Base-by-base conservation (phyloP, 1,140 invertebrate genomes). In the Ceratina australensis region DNA sequence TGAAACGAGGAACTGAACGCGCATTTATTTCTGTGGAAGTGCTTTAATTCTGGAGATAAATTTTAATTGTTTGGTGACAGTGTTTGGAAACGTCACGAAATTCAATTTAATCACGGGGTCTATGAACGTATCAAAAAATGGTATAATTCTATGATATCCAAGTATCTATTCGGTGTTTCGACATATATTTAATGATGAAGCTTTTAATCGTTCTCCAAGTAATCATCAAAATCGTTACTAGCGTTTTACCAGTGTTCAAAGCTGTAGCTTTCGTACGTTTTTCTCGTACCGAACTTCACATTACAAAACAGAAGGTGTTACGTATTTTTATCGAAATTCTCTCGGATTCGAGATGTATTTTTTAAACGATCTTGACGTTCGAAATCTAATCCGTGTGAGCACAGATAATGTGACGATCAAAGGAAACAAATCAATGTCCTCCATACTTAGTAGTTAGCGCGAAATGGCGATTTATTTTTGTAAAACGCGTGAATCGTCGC, bases 401-500 rank as follows among this genome's bases (percentile, higher is more conserved):
- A 24, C 28, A 68, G 52, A 33, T 0, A 13, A 13, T 13, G 22
- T n/a, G 1, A 54, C 52, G 52, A 3, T 16, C 52, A 3, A n/a
- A 54, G 52, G 13, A n/a, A 72, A 42, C 33, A 1, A 28, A 79
- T 71, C 80, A 52, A 57, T n/a, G 80, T 72, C 59, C 65, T 69
- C 59, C 67, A 66, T 18, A 52, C 15, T 65, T 60, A 61, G 50
- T 56, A 52, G 67, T 76, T 78, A 67, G 28, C 57, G 33, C 2
- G 10, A 71, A 65, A 72, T 74, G 47, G 67, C 49, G 26, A 83
- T 72, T 83, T 83, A 83, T 83, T 83, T 83, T 83, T 83, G n/a
- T 83, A 82, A 82, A 61, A 42, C 18, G 50, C 63, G 13, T 50
- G 22, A 16, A 20, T 24, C 28, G 54, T 80, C 52, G 67, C 24